Percentiles rank a stretch among this genome's conserved stretches.
Conservation (phyloP, 2,113 vertebrate species). For the Lathamus discolor region DNA sequence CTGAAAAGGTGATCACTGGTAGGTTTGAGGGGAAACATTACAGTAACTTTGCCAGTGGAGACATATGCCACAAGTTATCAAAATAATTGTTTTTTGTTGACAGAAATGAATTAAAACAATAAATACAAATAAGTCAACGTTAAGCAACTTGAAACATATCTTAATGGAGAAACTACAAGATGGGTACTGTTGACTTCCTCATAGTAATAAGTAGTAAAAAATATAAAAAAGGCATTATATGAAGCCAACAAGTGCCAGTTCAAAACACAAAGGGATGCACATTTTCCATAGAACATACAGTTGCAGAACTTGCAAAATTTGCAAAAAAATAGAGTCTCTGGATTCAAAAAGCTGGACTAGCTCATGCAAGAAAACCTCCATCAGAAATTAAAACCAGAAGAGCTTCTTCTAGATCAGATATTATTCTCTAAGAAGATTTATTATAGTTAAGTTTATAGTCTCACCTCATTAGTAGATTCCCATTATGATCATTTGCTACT, state of each 20-base stretch:
- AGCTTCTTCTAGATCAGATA: background rate
- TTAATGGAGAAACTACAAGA: background rate
- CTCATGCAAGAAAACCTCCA: background rate
- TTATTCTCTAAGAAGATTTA: background rate
- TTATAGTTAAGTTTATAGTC: background rate
- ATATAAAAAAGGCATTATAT: background rate
- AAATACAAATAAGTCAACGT: background rate
- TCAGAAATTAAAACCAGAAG: background rate
- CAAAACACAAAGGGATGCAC: background rate
- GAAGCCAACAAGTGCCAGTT: background rate
- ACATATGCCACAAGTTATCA: background rate
- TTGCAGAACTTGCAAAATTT: background rate
- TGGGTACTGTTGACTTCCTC: accelerated
- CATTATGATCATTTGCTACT: background rate
- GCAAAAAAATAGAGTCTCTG: background rate
- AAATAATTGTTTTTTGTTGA: background rate
- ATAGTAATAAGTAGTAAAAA: background rate
- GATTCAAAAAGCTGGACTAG: background rate
- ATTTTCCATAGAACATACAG: background rate
- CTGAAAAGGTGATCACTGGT: background rate
- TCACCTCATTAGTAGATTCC: background rate
- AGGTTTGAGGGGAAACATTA: background rate
- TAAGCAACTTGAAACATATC: background rate
- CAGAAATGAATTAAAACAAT: background rate
- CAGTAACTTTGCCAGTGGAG: background rate